Conservation (phyloP, 2,888 invertebrate genomes). For the Acrobeloides nanus region DNA sequence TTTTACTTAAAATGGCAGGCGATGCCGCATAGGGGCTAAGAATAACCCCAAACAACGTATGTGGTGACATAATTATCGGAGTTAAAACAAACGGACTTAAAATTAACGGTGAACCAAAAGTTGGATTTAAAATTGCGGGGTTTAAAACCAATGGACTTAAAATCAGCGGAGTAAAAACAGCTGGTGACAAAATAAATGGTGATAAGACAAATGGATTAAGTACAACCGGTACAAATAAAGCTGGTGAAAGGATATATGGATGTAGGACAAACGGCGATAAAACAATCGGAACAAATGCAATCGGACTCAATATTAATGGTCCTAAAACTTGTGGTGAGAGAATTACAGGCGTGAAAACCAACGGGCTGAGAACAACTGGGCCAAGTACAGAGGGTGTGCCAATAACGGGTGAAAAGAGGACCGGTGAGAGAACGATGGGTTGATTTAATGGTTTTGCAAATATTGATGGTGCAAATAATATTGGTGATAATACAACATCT, state of each 20-base stretch:
- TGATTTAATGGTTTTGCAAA: not conserved
- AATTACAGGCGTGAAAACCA: constrained; percentile 44
- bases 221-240: constrained; percentile 42
- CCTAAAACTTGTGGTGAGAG: constrained; percentile 44
- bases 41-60: constrained; percentile 45
- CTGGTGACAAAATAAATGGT: constrained; percentile 46
- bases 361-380: constrained; percentile 47
- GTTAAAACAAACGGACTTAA: constrained; percentile 46
- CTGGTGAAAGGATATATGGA: constrained; percentile 38
- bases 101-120: constrained; percentile 38
- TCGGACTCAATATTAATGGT: constrained; percentile 23
- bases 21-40: constrained; percentile 48
- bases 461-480: constrained; percentile 16
- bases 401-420: constrained; percentile 40
- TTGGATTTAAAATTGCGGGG: constrained; percentile 43
- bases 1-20: constrained; percentile 45
- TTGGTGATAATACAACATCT: constrained; percentile 18
- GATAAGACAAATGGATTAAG: constrained; percentile 44
- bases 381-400: constrained; percentile 45
- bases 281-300: constrained; percentile 22
- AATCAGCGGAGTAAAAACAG: constrained; percentile 43
- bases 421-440: constrained; percentile 27
- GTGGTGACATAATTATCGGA: constrained; percentile 49
- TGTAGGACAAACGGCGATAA: constrained; percentile 39
- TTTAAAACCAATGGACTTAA: constrained; percentile 42